phyloP scores from a whole-genome alignment of 2,888 invertebrate genomes.

The Pediacus dermestoides region DNA sequence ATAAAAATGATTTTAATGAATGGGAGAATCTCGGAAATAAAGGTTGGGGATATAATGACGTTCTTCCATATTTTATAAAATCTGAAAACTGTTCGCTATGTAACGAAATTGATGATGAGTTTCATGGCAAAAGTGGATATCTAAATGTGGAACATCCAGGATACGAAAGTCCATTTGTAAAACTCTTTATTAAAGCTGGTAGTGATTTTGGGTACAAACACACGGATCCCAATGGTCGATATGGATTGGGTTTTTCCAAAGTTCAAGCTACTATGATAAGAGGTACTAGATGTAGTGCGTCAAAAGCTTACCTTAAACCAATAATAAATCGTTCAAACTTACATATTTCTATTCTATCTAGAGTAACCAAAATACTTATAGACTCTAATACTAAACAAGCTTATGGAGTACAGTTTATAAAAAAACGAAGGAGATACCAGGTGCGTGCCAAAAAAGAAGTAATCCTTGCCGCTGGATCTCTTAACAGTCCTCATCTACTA shows the following conservation, averaged over 20 bases:
- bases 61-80: constrained; percentile 74
- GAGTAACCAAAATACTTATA: constrained; percentile 66
- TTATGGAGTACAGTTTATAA: constrained; percentile 66
- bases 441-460: constrained; percentile 69
- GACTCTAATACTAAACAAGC: constrained; percentile 59
- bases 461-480: constrained; percentile 73
- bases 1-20: constrained; percentile 73
- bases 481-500: constrained; percentile 81
- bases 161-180: constrained; percentile 60
- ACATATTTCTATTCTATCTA: constrained; percentile 65
- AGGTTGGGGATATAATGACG: constrained; percentile 75
- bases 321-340: constrained; percentile 63
- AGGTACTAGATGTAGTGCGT: constrained; percentile 74
- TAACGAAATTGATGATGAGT: constrained; percentile 59
- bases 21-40: constrained; percentile 77
- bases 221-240: constrained; percentile 68
- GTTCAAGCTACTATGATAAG: constrained; percentile 68
- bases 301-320: constrained; percentile 74
- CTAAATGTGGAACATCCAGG: constrained; percentile 66
- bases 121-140: constrained; percentile 65
- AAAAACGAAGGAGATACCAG: constrained; percentile 54
- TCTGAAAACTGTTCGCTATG: constrained; percentile 66
- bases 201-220: constrained; percentile 66
- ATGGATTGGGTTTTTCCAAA: constrained; percentile 60
- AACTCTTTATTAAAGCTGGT: constrained; percentile 65